phyloP scores from a whole-genome alignment of 2,888 invertebrate genomes.

The Metalampra italica region DNA sequence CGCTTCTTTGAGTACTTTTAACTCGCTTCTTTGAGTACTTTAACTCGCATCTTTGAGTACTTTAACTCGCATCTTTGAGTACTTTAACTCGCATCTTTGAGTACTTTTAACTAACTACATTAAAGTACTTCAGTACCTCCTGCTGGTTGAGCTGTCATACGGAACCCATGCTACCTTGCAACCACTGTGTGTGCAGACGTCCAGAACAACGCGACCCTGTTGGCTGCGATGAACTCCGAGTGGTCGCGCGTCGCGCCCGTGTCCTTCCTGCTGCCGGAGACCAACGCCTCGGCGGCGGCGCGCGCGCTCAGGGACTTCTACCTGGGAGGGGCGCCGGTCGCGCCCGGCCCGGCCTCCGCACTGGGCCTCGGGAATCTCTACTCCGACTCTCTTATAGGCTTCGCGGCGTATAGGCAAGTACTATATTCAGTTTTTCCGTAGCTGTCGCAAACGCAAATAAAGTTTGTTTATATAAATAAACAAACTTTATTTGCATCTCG shows the following conservation, averaged over 20 bases:
- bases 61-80: too few species aligned
- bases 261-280: slow-evolving; percentile 79
- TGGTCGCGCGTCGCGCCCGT: slow-evolving; percentile 81
- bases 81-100: too few species aligned
- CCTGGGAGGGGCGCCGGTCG: slow-evolving; percentile 20
- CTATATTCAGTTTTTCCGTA: neutral
- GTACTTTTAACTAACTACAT: too few species aligned
- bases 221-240: slow-evolving; percentile 72
- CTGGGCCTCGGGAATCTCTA: slow-evolving; percentile 35
- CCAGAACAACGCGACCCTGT: slow-evolving; percentile 68
- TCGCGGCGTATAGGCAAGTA: slow-evolving; percentile 63
- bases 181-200: slow-evolving; percentile 58
- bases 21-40: too few species aligned
- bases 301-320: slow-evolving; percentile 39
- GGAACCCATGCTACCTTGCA: too few species aligned
- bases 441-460: too few species aligned
- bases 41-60: too few species aligned
- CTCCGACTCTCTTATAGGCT: slow-evolving; percentile 40
- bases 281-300: slow-evolving; percentile 67
- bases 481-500: too few species aligned
- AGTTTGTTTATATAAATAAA: too few species aligned
- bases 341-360: slow-evolving; percentile 25
- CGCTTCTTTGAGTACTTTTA: too few species aligned
- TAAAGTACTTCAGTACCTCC: too few species aligned
- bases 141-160: too few species aligned